Percentiles rank a stretch among this genome's conserved stretches.
These are phyloP conservation scores for Neelides folsomi DNA, from an alignment of 2,888 invertebrate genomes.

Conservation along the genomic window DNA sequence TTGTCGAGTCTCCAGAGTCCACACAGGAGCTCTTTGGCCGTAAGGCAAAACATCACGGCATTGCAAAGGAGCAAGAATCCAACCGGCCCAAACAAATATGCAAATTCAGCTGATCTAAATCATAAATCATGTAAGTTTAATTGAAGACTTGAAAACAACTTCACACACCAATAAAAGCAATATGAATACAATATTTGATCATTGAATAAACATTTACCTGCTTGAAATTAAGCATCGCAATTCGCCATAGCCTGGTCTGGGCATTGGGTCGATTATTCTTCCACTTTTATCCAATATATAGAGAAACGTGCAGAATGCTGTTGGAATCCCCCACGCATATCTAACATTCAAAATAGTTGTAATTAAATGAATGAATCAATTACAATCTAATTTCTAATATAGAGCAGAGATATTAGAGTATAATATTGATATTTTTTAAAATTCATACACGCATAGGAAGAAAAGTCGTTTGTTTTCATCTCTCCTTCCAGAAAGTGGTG, in stretches of 20 bases:
- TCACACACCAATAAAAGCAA: no score
- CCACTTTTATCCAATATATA: slow-evolving; percentile 20
- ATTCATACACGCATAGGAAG: slow-evolving; percentile 29
- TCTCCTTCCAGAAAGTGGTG: slow-evolving; percentile 23
- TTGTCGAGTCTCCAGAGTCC: slow-evolving; percentile 32
- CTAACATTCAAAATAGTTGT: slow-evolving; percentile 8
- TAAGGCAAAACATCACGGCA: slow-evolving; percentile 30
- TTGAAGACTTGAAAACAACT: neutral
- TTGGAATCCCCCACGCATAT: slow-evolving; percentile 32
- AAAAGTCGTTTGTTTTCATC: slow-evolving; percentile 29
- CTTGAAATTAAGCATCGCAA: slow-evolving; percentile 29
- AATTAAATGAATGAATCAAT: no score
- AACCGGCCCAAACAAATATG: slow-evolving; percentile 30
- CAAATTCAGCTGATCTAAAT: slow-evolving; percentile 27
- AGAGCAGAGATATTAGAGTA: neutral
- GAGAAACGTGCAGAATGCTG: slow-evolving; percentile 29
- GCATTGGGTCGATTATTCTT: slow-evolving; percentile 29
- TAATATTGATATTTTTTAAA: neutral
- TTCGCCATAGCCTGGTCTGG: slow-evolving; percentile 26
- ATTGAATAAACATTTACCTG: slow-evolving; percentile 15
- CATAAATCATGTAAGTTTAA: neutral
- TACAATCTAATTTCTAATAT: no score
- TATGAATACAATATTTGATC: no score
- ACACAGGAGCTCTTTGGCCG: slow-evolving; percentile 31
- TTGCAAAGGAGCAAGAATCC: slow-evolving; percentile 27